A percentile compares a stretch with the other conserved stretches of the same genome.
Evolutionary conservation across 1,140 invertebrate genomes (phyloP).

Genomic region (Lamellibrachia luymesi): DNA sequence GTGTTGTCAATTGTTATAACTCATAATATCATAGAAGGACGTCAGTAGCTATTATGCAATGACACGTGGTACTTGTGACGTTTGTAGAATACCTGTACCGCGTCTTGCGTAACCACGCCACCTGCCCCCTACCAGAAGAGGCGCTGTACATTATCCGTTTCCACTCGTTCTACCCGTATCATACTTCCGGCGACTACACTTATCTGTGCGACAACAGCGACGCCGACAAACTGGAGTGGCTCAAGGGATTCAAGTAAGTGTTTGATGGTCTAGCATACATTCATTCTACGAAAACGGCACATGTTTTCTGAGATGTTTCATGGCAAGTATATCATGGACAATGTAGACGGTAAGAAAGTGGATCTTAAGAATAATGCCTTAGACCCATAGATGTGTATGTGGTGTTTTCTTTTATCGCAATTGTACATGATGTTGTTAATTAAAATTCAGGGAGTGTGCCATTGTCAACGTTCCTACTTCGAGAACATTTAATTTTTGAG

Average conservation of each 20-base stretch:
- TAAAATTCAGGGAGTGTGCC: no score
- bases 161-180: constrained; percentile 95
- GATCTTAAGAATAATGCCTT: background rate
- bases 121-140: constrained; percentile 76
- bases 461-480: no score
- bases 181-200: constrained; percentile 73
- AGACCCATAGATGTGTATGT: no score
- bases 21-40: constrained; percentile 45
- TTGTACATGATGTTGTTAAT: no score
- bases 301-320: no score
- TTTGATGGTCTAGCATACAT: background rate
- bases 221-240: constrained; percentile 74
- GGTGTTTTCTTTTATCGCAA: no score
- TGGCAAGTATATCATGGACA: no score
- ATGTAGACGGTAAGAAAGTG: no score
- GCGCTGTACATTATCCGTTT: constrained; percentile 79
- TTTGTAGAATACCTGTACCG: constrained; percentile 49
- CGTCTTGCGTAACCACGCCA: constrained; percentile 73
- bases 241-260: constrained; percentile 85
- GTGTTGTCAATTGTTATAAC: no score
- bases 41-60: background rate
- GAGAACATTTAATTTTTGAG: no score
- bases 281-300: background rate
- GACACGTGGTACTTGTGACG: background rate
- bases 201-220: constrained; percentile 77